Evolutionary conservation across 2,888 invertebrate species (phyloP).

Genomic region (Tenthredo scrophulariae): DNA sequence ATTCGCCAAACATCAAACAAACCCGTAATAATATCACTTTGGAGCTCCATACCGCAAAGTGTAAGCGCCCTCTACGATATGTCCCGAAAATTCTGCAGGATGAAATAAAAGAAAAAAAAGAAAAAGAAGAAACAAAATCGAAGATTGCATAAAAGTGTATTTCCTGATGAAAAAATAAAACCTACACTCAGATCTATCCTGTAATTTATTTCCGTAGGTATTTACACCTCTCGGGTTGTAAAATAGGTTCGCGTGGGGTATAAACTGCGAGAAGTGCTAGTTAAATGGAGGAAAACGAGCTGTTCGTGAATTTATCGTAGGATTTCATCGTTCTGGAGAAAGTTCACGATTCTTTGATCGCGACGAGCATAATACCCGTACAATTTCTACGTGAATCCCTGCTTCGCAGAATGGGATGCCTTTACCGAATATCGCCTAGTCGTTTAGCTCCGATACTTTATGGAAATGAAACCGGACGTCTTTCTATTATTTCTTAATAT

Average conservation of each 20-base stretch:
- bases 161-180: background rate
- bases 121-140: background rate
- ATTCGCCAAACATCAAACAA: background rate
- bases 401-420: background rate
- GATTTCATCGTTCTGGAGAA: conserved; percentile 45
- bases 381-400: conserved; percentile 11
- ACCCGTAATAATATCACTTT: background rate
- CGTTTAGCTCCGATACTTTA: background rate
- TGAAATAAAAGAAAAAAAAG: background rate
- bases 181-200: background rate
- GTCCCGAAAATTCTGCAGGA: background rate
- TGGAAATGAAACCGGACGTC: background rate
- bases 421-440: background rate
- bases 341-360: conserved; percentile 46
- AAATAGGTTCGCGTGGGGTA: background rate
- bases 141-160: background rate
- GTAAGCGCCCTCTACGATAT: background rate
- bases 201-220: background rate
- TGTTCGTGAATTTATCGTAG: conserved; percentile 10
- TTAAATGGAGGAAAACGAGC: background rate
- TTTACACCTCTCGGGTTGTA: background rate
- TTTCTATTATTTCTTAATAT: background rate
- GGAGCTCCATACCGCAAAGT: background rate
- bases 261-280: background rate
- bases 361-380: background rate